Base-by-base conservation (phyloP, 2,113 vertebrate genomes). In the Hippocampus abdominalis region DNA sequence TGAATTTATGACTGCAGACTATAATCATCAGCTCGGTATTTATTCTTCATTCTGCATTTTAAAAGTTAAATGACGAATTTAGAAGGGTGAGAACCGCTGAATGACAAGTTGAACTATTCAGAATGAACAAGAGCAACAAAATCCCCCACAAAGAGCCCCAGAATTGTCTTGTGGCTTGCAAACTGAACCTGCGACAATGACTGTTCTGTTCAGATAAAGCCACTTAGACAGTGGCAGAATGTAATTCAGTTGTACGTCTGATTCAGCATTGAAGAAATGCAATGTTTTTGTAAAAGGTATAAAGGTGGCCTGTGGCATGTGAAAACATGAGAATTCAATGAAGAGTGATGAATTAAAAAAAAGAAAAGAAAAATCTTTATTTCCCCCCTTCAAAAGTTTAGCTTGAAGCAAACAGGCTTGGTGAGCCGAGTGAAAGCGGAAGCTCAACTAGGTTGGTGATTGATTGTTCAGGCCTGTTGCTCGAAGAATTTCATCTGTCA, bases 401-500 rank as follows among this genome's bases (percentile, higher is more conserved):
- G n/a, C 63, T 42, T 12, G 40, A 46, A 42, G 63, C 63, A 64
- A 64, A 27, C 21, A 12, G 32, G 4, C 61, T 36, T n/a, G 61
- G 36, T 20, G 59, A 59, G 29, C 32, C 16, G 16, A 39, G 27
- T 21, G 60, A 44, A 39, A 64, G 62, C 32, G 10, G 21, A 44
- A 44, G 40, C 40, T 44, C 62, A 20, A 27, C 48, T 21, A 12
- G 51, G 10, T 56, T n/a, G 12, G 20, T 56, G 66, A 68, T 56
- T 54, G 51, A 68, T 68, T 56, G 66, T 54, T 39, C 51, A 23
- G 66, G 32, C 49, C 51, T 23, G 11, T 21, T 68, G 10, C 66
- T 60, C 21, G 20, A 8, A 21, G 66, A 54, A 29, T 32, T 36
- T 56, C 29, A 68, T 68, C 51, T 10, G 29, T 68, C 66, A 68